These are phyloP conservation scores for Tigriopus japonicus DNA, from an alignment of 1,140 invertebrate species.

Conservation along the genomic window DNA sequence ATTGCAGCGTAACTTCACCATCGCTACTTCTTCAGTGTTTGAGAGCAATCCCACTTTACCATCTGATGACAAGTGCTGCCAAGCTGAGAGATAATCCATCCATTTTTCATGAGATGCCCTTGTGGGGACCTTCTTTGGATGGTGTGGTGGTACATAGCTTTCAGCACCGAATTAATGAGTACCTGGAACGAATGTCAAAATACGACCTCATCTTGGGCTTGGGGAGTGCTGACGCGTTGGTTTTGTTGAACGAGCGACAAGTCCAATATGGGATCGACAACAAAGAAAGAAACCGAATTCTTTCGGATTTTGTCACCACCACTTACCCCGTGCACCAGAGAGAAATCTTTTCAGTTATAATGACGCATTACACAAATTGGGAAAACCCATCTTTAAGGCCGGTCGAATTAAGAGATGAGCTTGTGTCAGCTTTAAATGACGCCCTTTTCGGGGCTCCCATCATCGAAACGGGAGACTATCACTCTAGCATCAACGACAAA, in stretches of 20 bases:
- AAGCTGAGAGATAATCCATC: background rate
- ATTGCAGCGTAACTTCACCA: constrained; percentile 55
- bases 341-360: constrained; percentile 39
- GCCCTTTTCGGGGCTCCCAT: constrained; percentile 73
- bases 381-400: constrained; percentile 78
- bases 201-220: constrained; percentile 89
- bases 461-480: constrained; percentile 72
- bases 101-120: constrained; percentile 33
- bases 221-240: constrained; percentile 31
- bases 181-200: constrained; percentile 27
- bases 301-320: constrained; percentile 27
- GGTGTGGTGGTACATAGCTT: constrained; percentile 65
- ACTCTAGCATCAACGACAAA: constrained; percentile 41
- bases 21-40: constrained; percentile 43
- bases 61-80: constrained; percentile 1
- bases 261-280: constrained; percentile 2
- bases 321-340: constrained; percentile 28
- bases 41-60: constrained; percentile 39
- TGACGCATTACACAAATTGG: constrained; percentile 97
- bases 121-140: constrained; percentile 76
- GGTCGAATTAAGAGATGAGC: constrained; percentile 76
- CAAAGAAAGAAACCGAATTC: constrained; percentile 25
- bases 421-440: constrained; percentile 78
- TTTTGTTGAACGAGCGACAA: constrained; percentile 17
- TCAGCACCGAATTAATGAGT: constrained; percentile 20